A percentile compares a stretch with the other conserved stretches of the same genome.
Conservation (phyloP, 2,888 invertebrate species). For the Petrolisthes manimaculis region DNA sequence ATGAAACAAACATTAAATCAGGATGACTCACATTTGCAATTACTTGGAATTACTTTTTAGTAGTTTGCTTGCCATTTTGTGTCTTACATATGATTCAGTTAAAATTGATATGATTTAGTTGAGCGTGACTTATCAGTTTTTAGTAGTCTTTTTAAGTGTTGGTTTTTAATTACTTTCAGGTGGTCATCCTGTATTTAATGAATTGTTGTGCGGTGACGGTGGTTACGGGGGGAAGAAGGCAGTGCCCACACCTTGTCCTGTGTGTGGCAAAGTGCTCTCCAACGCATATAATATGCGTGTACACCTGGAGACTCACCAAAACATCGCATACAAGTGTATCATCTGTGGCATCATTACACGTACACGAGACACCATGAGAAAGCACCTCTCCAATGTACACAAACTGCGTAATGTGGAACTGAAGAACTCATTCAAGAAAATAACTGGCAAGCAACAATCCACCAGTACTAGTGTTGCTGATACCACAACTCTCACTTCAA, state of each 20-base stretch:
- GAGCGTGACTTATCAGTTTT: slow-evolving; percentile 55
- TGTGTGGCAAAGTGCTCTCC: slow-evolving; percentile 66
- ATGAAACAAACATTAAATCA: slow-evolving; percentile 66
- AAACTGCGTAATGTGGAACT: slow-evolving; percentile 66
- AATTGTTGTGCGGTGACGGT: slow-evolving; percentile 65
- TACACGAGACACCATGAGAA: slow-evolving; percentile 66
- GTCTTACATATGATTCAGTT: slow-evolving; percentile 34
- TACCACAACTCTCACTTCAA: slow-evolving; percentile 48
- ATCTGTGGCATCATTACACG: slow-evolving; percentile 66
- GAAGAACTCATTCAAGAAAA: slow-evolving; percentile 66
- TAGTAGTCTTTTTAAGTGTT: slow-evolving; percentile 65
- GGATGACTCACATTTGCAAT: slow-evolving; percentile 63
- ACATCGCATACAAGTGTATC: slow-evolving; percentile 66
- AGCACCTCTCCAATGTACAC: slow-evolving; percentile 66
- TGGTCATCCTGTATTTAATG: slow-evolving; percentile 66
- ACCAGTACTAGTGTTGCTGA: slow-evolving; percentile 49
- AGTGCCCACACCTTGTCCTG: slow-evolving; percentile 66
- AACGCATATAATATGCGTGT: slow-evolving; percentile 66
- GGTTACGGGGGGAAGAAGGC: slow-evolving; percentile 65
- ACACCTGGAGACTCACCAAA: slow-evolving; percentile 66
- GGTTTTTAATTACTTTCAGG: slow-evolving; percentile 66
- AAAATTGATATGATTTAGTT: slow-evolving; percentile 53
- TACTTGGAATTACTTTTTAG: slow-evolving; percentile 48
- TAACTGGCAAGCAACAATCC: slow-evolving; percentile 62
- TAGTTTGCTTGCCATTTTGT: slow-evolving; percentile 60